These are phyloP conservation scores for Diprion similis DNA, from an alignment of 1,140 invertebrate species.

Conservation along the genomic window DNA sequence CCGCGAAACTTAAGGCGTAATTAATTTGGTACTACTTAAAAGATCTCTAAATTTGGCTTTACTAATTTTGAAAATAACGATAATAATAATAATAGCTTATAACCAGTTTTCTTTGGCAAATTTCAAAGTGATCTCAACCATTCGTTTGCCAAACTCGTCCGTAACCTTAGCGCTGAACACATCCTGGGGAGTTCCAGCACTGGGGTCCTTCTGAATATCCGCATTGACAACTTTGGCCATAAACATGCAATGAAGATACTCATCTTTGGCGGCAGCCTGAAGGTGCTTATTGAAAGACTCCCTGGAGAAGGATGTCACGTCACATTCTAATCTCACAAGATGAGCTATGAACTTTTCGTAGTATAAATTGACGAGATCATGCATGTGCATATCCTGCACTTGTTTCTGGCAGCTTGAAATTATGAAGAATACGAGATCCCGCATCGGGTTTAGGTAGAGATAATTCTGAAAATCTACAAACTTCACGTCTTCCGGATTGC, in stretches of 20 bases:
- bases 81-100: too few relatives aligned
- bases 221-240: conserved; percentile 51
- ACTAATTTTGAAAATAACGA: too few relatives aligned
- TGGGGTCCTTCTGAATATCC: conserved; percentile 27
- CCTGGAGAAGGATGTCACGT: conserved; percentile 31
- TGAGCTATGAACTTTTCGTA: conserved; percentile 58
- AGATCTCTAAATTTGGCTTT: too few relatives aligned
- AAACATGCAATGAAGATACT: conserved; percentile 45
- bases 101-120: too few relatives aligned
- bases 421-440: conserved; percentile 68
- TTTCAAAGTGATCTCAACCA: too few relatives aligned
- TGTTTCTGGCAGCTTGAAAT: conserved; percentile 61
- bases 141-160: neutral
- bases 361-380: conserved; percentile 62
- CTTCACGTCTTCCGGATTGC: conserved; percentile 59
- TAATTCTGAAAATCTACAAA: conserved; percentile 71
- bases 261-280: conserved; percentile 27
- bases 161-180: neutral
- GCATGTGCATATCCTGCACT: conserved; percentile 53
- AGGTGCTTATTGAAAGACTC: conserved; percentile 39
- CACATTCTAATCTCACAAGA: conserved; percentile 42
- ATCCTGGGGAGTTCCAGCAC: neutral
- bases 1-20: too few relatives aligned
- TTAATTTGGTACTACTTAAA: too few relatives aligned
- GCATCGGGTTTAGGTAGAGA: conserved; percentile 58